phyloP scores from a whole-genome alignment of 2,888 invertebrate genomes.

The Conomelus anceps region DNA sequence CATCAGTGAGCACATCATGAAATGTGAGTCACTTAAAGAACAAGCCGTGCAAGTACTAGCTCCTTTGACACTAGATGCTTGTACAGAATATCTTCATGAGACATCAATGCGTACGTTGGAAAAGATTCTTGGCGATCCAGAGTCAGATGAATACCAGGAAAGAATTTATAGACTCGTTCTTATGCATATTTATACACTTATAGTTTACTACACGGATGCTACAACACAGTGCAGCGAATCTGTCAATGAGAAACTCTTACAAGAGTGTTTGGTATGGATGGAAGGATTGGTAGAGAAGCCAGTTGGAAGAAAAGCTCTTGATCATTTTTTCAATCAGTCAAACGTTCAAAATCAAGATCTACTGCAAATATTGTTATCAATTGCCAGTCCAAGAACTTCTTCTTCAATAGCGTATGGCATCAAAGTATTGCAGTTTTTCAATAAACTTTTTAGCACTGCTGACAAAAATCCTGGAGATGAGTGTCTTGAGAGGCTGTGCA shows the following conservation, averaged over 20 bases:
- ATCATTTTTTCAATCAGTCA: slow-evolving; percentile 64
- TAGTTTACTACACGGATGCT: slow-evolving; percentile 52
- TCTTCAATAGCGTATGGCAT: slow-evolving; percentile 58
- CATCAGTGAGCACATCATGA: slow-evolving; percentile 53
- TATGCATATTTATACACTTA: slow-evolving; percentile 59
- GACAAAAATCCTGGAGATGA: slow-evolving; percentile 57
- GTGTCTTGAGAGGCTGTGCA: slow-evolving; percentile 58
- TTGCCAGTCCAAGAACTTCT: slow-evolving; percentile 65
- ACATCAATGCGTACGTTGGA: slow-evolving; percentile 56
- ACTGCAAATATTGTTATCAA: slow-evolving; percentile 71
- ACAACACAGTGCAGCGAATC: slow-evolving; percentile 32
- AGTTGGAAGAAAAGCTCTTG: slow-evolving; percentile 72
- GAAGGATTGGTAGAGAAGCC: slow-evolving; percentile 77
- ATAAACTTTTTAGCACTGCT: slow-evolving; percentile 57
- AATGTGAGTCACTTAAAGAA: slow-evolving; percentile 52
- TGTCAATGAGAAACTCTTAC: slow-evolving; percentile 55
- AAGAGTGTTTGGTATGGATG: slow-evolving; percentile 73
- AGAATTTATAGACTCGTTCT: slow-evolving; percentile 58
- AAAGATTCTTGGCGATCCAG: slow-evolving; percentile 47
- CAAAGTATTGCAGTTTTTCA: slow-evolving; percentile 72
- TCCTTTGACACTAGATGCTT: slow-evolving; percentile 67
- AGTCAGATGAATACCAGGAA: slow-evolving; percentile 59
- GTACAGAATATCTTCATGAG: slow-evolving; percentile 66
- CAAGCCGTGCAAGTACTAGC: slow-evolving; percentile 62
- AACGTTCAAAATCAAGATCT: slow-evolving; percentile 60